phyloP scores from a whole-genome alignment of 2,797 vertebrate genomes.

The Acridotheres tristis region DNA sequence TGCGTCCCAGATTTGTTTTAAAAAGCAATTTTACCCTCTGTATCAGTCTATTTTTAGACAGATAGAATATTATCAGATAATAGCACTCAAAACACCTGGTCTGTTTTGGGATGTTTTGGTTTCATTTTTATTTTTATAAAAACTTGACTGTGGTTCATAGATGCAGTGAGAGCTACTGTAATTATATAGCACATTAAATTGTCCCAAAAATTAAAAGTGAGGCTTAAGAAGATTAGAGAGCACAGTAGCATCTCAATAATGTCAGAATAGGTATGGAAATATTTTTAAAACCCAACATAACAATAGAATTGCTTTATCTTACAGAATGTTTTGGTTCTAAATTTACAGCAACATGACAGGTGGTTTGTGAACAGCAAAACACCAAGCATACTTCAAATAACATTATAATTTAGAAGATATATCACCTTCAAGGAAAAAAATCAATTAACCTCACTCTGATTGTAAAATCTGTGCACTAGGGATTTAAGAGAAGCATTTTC shows the following conservation, averaged over 20 bases:
- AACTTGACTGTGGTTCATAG: not conserved
- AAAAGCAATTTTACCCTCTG: not conserved
- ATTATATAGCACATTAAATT: not conserved
- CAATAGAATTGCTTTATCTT: not conserved
- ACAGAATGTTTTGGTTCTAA: not conserved
- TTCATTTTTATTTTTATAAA: not conserved
- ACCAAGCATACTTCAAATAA: not conserved
- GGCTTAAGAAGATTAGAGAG: not conserved
- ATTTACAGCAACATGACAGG: not conserved
- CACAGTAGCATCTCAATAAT: not conserved
- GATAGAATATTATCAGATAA: not conserved
- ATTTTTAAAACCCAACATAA: not conserved
- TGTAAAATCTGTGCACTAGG: not conserved
- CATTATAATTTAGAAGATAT: not conserved
- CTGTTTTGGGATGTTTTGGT: not conserved
- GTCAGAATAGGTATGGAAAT: not conserved
- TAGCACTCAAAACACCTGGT: not conserved
- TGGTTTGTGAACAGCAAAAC: not conserved
- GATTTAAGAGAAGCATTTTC: not conserved
- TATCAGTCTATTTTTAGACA: not conserved
- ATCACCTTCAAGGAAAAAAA: not conserved
- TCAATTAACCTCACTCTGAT: not conserved
- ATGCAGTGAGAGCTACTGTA: not conserved
- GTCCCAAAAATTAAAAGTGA: not conserved
- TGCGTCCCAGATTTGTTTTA: fast-evolving